Evolutionary conservation across 1,140 invertebrate genomes (phyloP).

Genomic region (Orius laevigatus): DNA sequence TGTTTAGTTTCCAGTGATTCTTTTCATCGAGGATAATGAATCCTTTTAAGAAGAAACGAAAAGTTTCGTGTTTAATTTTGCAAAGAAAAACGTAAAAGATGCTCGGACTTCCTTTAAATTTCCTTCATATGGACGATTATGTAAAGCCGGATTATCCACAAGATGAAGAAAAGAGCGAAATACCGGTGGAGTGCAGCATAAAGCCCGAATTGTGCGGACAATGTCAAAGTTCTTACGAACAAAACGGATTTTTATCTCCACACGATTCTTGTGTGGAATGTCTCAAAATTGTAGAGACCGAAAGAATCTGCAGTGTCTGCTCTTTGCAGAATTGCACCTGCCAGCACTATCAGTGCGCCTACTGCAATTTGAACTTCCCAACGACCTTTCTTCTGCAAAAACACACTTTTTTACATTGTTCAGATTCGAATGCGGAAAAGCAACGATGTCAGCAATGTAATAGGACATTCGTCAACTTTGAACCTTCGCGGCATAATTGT

Average conservation of each 20-base stretch:
- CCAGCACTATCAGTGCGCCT: neutral
- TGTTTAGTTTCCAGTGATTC: too few relatives aligned
- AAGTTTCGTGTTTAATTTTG: too few relatives aligned
- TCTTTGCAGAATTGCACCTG: neutral
- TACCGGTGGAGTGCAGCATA: neutral
- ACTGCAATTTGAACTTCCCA: slow-evolving; percentile 3
- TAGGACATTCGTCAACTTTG: neutral
- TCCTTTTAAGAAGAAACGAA: too few relatives aligned
- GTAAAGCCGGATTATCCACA: neutral
- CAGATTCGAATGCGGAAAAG: neutral
- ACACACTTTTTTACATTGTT: slow-evolving; percentile 6
- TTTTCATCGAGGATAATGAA: too few relatives aligned
- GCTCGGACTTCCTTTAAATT: neutral
- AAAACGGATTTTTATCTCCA: neutral
- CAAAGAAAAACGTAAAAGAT: neutral
- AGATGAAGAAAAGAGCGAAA: neutral
- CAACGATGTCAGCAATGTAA: neutral
- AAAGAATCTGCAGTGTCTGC: neutral
- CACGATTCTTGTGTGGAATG: slow-evolving; percentile 1
- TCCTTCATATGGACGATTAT: neutral
- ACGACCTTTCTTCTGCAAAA: slow-evolving; percentile 8
- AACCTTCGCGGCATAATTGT: slow-evolving; percentile 1
- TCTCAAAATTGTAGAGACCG: neutral
- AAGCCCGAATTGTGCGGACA: neutral
- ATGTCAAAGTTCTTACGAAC: slow-evolving; percentile 2